Conservation (phyloP, 2,888 invertebrate genomes). For the Cephus runcator region DNA sequence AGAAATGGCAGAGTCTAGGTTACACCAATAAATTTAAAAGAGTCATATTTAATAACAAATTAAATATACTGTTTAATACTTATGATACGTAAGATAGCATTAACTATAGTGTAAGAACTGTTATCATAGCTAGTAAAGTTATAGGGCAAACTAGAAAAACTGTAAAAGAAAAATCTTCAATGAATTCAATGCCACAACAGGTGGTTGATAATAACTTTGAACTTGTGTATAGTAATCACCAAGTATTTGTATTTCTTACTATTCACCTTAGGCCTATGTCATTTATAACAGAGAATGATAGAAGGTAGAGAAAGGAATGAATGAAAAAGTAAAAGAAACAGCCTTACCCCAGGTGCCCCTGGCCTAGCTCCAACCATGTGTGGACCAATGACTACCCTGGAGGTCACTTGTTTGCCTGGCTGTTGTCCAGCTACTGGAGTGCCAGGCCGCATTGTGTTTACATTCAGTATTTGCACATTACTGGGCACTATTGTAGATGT, state of each 20-base stretch:
- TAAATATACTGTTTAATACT: slow-evolving; percentile 4
- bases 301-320: not conserved
- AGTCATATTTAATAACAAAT: slow-evolving; percentile 42
- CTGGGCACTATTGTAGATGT: slow-evolving; percentile 74
- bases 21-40: slow-evolving; percentile 16
- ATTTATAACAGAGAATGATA: not conserved
- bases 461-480: slow-evolving; percentile 88
- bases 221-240: not conserved
- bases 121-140: not conserved
- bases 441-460: slow-evolving; percentile 75
- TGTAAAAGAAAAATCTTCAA: not conserved
- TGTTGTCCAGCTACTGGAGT: slow-evolving; percentile 78
- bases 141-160: not conserved
- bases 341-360: slow-evolving; percentile 83
- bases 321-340: slow-evolving; percentile 6
- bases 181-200: not conserved
- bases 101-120: not conserved
- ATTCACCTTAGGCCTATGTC: not conserved
- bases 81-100: not conserved
- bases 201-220: not conserved
- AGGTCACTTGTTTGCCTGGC: slow-evolving; percentile 75
- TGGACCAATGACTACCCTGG: slow-evolving; percentile 86
- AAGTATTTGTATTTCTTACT: not conserved
- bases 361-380: slow-evolving; percentile 86
- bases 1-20: too few relatives aligned